Evolutionary conservation across 2,113 vertebrate genomes (phyloP), one percentile per base, ranked within the genome.

Genomic region (Sula dactylatra): DNA sequence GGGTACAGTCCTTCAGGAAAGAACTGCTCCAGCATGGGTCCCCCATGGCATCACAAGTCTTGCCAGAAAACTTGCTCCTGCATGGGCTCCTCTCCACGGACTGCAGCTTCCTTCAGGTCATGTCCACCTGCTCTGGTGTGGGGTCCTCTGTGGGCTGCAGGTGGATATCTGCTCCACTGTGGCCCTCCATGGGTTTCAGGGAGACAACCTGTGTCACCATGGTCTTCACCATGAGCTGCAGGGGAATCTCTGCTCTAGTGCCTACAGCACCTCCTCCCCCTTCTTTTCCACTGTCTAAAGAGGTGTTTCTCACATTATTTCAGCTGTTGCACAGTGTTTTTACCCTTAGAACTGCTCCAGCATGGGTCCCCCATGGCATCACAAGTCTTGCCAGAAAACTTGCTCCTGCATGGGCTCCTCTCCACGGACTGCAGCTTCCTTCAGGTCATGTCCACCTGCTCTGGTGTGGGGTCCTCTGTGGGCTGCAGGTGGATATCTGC

Each of bases 361-460:
- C 1, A 0, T 40, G n/a, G 9, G 26, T 50, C 13, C 49, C 47
- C 25, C 1, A 4, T 0, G 2, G 42, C 49, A 36, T 59, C 32
- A 42, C 47, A 62, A 9, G 29, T 64, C 56, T n/a, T 70, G 14
- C n/a, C 49, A 55, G n/a, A 79, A 50, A 64, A 44, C n/a, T 20
- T 59, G 11, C 27, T 67, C 12, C 27, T 29, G 16, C 16, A 34
- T 31, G n/a, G 47, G 16, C 14, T 69, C n/a, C n/a, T n/a, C 9
- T 56, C 21, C 25, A 11, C 17, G 27, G 17, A 26, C 19, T 50
- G 5, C 55, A 45, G 27, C 34, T 27, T 78, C 21, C 64, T 70
- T 71, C 24, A 54, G 34, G 36, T 36, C 32, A 54, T 8, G 6
- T 22, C 32, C 15, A 5, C 9, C 47, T 54, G 22, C 40, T 47